Base-by-base conservation (phyloP, 2,113 vertebrate species). In the Felis chaus region DNA sequence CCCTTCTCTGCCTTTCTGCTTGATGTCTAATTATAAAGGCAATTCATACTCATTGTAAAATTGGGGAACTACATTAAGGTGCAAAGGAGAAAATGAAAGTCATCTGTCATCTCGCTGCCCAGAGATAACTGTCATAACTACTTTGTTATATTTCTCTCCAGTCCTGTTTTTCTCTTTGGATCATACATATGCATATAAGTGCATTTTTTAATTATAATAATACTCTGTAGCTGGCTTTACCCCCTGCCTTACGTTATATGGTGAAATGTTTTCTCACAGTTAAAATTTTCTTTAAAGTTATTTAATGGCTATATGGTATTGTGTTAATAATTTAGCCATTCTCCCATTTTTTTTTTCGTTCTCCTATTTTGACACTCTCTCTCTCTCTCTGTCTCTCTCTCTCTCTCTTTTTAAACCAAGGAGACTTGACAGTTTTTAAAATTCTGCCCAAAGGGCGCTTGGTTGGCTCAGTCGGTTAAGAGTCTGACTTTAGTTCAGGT, bases 281-380 rank as follows among this genome's bases (percentile, higher is more conserved):
- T 91, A 71, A 57, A 4, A 57, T 87, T 74, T 94, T 79, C 79
- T 96, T 95, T 88, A 87, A 87, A 89, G 48, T 93, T 89, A 95
- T 93, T 95, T 94, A 89, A 96, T 74, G 69, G 33, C 57, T 81
- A 14, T 74, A n/a, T 87, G 74, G 92, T 94, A 95, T 45, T 33
- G 86, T 74, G 86, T 94, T 95, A 97, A 95, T 96, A 95, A 97
- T 95, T 97, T 97, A 89, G 61, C 66, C 39, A n/a, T 69, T 71
- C 63, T 80, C n/a, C 61, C 50, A 15, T 68, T 94, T 83, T 65
- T 93, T 41, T 84, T 61, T 29, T 74, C 79, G 65, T 96, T 85
- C 41, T 86, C 45, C 25, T 94, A 53, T 80, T 96, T 94, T 87
- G 87, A 85, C n/a, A 79, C 50, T 69, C 11, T 79, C 57, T 69